These are phyloP conservation scores for Mechanitis mazaeus DNA, from an alignment of 2,888 invertebrate species.

Conservation along the genomic window DNA sequence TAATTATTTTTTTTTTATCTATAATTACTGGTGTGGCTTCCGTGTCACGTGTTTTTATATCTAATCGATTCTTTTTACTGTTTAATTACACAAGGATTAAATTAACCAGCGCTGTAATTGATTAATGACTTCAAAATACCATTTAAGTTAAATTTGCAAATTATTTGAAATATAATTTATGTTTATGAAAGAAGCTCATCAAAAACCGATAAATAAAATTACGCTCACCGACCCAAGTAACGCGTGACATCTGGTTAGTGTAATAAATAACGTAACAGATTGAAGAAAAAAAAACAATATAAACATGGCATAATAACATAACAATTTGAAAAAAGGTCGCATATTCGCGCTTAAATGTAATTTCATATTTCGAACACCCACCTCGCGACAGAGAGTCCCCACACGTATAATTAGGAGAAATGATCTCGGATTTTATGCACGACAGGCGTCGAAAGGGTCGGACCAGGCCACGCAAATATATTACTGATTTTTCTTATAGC, in stretches of 20 bases:
- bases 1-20: conserved; percentile 56
- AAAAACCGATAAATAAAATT: conserved; percentile 74
- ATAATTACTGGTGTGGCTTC: conserved; percentile 57
- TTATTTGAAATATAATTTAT: conserved; percentile 1
- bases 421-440: conserved; percentile 66
- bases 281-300: conserved; percentile 31
- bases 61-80: not conserved
- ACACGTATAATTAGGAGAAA: conserved; percentile 72
- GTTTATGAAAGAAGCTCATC: conserved; percentile 49
- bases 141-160: not conserved
- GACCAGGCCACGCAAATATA: conserved; percentile 62
- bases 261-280: conserved; percentile 37
- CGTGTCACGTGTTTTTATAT: conserved; percentile 53
- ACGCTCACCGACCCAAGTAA: conserved; percentile 55
- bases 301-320: conserved; percentile 47
- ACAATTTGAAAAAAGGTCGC: conserved; percentile 57
- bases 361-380: conserved; percentile 74
- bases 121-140: not conserved
- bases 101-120: no score
- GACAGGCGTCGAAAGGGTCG: conserved; percentile 73
- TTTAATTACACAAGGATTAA: no score
- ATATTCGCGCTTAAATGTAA: conserved; percentile 68
- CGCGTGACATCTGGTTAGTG: conserved; percentile 54
- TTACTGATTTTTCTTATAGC: conserved; percentile 62
- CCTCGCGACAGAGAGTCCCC: conserved; percentile 56